These are phyloP conservation scores for Oegoconia quadripuncta DNA, from an alignment of 2,888 invertebrate species.

Conservation along the genomic window DNA sequence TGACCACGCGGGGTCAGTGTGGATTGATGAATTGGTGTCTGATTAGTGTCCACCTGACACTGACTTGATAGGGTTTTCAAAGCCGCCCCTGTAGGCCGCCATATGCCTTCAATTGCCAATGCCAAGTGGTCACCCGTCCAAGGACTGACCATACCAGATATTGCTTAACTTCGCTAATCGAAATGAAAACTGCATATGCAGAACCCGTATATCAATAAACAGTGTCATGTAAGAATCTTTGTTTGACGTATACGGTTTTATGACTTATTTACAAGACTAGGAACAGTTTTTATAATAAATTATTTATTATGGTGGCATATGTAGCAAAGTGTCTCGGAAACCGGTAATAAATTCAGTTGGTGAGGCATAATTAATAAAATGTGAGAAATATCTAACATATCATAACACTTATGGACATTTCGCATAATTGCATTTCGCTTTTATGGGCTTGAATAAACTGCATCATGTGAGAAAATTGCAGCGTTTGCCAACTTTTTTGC, in stretches of 20 bases:
- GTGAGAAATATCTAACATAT: constrained; percentile 70
- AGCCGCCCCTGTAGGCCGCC: too few relatives aligned
- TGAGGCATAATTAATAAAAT: constrained; percentile 51
- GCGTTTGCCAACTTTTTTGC: constrained; percentile 11
- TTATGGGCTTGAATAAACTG: constrained; percentile 10
- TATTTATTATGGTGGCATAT: constrained; percentile 27
- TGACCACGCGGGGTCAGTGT: too few relatives aligned
- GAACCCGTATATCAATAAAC: too few relatives aligned
- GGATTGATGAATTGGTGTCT: too few relatives aligned
- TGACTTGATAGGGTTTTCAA: too few relatives aligned
- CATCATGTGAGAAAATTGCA: constrained; percentile 25
- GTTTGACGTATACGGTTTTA: constrained; percentile 22
- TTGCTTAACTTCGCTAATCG: not conserved
- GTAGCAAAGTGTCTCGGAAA: constrained; percentile 25
- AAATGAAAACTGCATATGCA: too few relatives aligned
- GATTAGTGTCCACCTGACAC: too few relatives aligned
- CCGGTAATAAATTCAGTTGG: constrained; percentile 36
- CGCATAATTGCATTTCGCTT: constrained; percentile 34
- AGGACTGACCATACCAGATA: too few relatives aligned
- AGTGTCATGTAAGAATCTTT: constrained; percentile 20
- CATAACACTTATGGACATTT: constrained; percentile 33
- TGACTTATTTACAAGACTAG: constrained; percentile 40
- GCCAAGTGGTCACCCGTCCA: too few relatives aligned
- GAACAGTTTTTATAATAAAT: constrained; percentile 33
- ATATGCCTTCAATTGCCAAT: too few relatives aligned